Evolutionary conservation across 2,797 vertebrate genomes (phyloP), one percentile per base, ranked within the genome.

Genomic region (Perdix hodgsoniae): DNA sequence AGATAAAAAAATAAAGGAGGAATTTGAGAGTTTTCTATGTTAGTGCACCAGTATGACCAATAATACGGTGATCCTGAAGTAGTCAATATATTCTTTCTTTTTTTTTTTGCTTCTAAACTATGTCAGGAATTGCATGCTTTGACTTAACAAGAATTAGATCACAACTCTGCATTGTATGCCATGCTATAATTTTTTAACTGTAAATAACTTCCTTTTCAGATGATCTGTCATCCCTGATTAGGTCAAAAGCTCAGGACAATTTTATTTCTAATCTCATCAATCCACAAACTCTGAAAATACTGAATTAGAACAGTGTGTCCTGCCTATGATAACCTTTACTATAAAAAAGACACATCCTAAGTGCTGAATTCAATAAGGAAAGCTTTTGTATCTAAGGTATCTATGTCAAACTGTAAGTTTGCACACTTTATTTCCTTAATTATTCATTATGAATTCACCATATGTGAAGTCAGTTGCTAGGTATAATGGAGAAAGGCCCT

Each of bases 1-100:
- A 91, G 91, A 82, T 64, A 73, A 75, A 17, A 81, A 45, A 73
- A 74, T 13, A 94, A 83, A 49, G 18, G 4, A 72, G 18, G 11
- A 83, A 49, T 4, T 47, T 70, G 14, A 9, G 70, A 73, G 8
- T 0, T 1, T 78, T 59, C 22, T 42, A 2, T 16, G 17, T 10
- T 61, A 74, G 17, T 19, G 18, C 33, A 27, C 12, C 31, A 23
- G 6, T 54, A 88, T 33, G 24, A 44, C 13, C 19, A 73, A 84
- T 90, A 80, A 59, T 71, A 75, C 4, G 7, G 7, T 75, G 49
- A 61, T 44, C 44, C 15, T 79, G 79, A 89, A 93, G 86, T 66
- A 57, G 22, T 78, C 16, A 31, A 10, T 49, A 4, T 3, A 14
- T 26, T 63, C 56, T 72, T 4, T 9, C 14, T 49, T 59, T 37